Base-by-base conservation (phyloP, 2,888 invertebrate genomes). In the Phyllotreta cruciferae region DNA sequence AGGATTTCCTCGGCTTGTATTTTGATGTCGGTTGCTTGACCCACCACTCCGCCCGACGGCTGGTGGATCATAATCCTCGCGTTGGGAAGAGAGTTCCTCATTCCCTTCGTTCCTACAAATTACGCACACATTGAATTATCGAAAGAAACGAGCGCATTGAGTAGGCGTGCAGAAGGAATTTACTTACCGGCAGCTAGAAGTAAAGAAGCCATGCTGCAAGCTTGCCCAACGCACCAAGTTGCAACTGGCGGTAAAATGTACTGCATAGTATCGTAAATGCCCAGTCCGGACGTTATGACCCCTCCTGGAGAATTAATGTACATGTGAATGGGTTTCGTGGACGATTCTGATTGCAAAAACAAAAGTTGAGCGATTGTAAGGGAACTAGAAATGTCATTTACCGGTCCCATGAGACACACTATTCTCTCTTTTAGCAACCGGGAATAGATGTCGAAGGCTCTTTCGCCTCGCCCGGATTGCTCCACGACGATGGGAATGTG, bases 261-360 rank as follows among this genome's bases (percentile, higher is more conserved):
- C 83, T 98, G 98, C 97, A 98, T 99, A 35, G 98, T 98, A 78
- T 98, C 98, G 75, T 98, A 99, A 74, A 98, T 98, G 49, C 94
- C 98, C 13, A 98, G 83, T 0, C 98, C 98, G 14, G 97, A 90
- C 0, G 98, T 97, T 0, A 98, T 96, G 72, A 90, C 90, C 3
- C 98, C 98, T 44, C 98, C 98, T 58, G 91, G 90, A 5, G 91
- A 91, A 77, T 98, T 98, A 41, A 98, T 97, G 76, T 98, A 98
- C 85, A 98, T 89, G 77, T 98, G 96, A 65, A 99, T 93, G 2
- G 98, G 96, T 77, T 96, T 96, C 81, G 94, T 95, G 75, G 91
- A 91, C 71, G 93, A 96, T 81, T 98, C 98, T 0, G 93, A 91
- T 75, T 82, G 94, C 3, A 99, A 86, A 77, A 97, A 98, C 10